Evolutionary conservation across 2,888 invertebrate genomes (phyloP), one percentile per base, ranked within the genome.

Genomic region (Myopa tessellatipennis): DNA sequence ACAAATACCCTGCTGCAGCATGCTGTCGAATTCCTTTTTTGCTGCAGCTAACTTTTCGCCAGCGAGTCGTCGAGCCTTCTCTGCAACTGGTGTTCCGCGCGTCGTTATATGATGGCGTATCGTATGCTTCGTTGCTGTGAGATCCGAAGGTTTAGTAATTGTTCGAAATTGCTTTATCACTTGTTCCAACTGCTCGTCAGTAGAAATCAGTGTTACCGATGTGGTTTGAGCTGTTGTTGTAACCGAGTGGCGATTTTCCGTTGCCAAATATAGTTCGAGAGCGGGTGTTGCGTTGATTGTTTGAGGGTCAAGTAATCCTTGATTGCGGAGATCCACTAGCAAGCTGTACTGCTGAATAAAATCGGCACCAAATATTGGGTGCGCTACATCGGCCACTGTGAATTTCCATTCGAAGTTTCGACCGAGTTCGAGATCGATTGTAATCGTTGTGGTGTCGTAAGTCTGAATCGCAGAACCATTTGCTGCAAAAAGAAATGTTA

Each of bases 291-390:
- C 16, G 65, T 38, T 40, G 4, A 65, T 73, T 10, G 80, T 81
- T 60, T 18, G 78, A 38, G 65, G 72, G 52, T 82, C 79, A 18
- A 79, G 61, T 2, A 82, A 58, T 52, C 61, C 34, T 26, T 67
- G 69, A 18, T 67, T 55, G n/a, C 71, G 76, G 16, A 82, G 55
- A 38, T 81, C 80, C 1, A 80, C 78, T 7, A 79, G 52, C 8
- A 81, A 60, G 4, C 77, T 68, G 26, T 75, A 78, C n/a, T 80
- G 75, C 16, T 65, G 58, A 5, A 82, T 50, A 67, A 82, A 83
- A 63, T 84, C 83, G 0, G 82, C 81, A 2, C 82, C 81, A 2
- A 82, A 78, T 36, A 83, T 83, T 50, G 83, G 80, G 18, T 74
- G n/a, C 1, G 79, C 65, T 1, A 84, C 82, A 3, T 84, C 80